A percentile compares a stretch with the other conserved stretches of the same genome.
Conservation (phyloP, 2,797 vertebrate species). For the Pterois miles region DNA sequence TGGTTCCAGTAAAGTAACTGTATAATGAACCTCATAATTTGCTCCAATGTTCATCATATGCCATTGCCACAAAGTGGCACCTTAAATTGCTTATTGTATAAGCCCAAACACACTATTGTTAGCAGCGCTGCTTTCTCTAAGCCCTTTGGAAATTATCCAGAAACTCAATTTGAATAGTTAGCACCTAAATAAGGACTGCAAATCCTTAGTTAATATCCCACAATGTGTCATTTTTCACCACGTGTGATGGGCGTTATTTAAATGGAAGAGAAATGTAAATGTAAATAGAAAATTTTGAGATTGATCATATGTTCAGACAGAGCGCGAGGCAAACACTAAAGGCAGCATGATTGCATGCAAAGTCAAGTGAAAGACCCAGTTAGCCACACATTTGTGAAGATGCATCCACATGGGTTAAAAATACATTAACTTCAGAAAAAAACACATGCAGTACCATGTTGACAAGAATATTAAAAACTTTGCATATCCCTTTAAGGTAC, state of each 20-base stretch:
- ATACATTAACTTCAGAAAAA: background rate
- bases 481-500: too few relatives aligned
- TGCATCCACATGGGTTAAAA: background rate
- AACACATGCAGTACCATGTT: too few relatives aligned
- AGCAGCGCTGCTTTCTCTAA: background rate
- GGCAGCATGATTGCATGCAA: background rate
- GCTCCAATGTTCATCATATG: background rate
- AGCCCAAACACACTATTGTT: background rate
- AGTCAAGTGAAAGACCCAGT: background rate
- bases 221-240: background rate
- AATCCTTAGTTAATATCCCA: background rate
- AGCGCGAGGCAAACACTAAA: background rate
- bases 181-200: background rate
- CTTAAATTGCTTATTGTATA: background rate
- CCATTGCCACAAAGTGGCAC: background rate
- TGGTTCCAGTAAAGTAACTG: background rate
- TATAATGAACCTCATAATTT: background rate
- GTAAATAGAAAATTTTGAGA: background rate
- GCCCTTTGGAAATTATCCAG: background rate
- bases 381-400: background rate
- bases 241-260: background rate
- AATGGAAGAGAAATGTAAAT: background rate
- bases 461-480: too few relatives aligned
- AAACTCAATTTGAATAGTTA: background rate
- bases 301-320: background rate